Evolutionary conservation across 2,888 invertebrate species (phyloP), one percentile per base, ranked within the genome.

Genomic region (Pyrocoelia pectoralis): DNA sequence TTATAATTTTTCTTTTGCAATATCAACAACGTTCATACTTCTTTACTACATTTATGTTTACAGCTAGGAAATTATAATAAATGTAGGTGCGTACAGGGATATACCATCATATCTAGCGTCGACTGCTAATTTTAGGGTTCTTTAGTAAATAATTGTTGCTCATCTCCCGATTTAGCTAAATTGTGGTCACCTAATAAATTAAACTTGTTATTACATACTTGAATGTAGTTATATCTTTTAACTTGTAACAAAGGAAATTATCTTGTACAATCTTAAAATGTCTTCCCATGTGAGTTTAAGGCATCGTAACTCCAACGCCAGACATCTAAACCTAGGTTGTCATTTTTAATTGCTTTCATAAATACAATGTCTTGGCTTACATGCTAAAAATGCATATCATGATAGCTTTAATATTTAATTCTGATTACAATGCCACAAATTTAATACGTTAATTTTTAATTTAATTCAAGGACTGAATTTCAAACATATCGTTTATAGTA

Each of bases 371-470:
- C 76, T 76, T 74, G 73, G 77, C 78, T 78, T 80, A 77, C 75
- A 74, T 76, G 75, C 73, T 68, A 70, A 77, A 76, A 74, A 79
- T 80, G 79, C 79, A 80, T 80, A 80, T 80, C 80, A 80, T 79
- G 69, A 77, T 78, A 79, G 80, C 79, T 80, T 80, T 80, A 80
- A 65, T 61, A 60, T 57, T 61, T 65, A 12, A 33, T 65, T 61
- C 53, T 52, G 49, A 49, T 53, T 53, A 55, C 28, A 61, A 60
- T 49, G 55, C 58, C 65, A 61, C 41, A 58, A 63, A 50, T 33
- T 54, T 13, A 29, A 14, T 29, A 60, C 53, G 49, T 52, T 56
- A 50, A 60, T 40, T 24, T 67, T 68, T 54, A 62, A 49, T 61
- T 68, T 67, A 62, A 61, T 65, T 66, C 49, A 66, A 71, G 65